Conservation (phyloP, 2,797 vertebrate species). For the Lacerta agilis region DNA sequence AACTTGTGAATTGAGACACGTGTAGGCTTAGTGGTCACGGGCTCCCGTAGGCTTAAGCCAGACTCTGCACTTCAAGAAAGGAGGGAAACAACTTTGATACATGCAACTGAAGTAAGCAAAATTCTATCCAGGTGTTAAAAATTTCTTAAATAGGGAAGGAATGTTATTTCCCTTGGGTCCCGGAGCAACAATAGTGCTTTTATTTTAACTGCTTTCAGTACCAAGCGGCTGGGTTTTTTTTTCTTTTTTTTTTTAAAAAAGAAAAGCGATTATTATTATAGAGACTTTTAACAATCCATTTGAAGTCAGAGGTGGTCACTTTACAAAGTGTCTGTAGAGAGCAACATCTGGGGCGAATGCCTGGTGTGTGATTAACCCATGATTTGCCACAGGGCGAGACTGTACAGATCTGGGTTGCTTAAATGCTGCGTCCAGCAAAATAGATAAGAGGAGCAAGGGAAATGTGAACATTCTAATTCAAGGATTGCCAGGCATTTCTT, state of each 20-base stretch:
- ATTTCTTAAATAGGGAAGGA: conserved; percentile 67
- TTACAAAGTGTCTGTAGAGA: conserved; percentile 46
- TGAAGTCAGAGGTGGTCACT: conserved; percentile 25
- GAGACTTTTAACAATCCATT: conserved; percentile 36
- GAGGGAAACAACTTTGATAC: conserved; percentile 61
- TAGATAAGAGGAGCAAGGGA: conserved; percentile 12
- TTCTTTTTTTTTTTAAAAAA: background rate
- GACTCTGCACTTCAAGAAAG: conserved; percentile 54
- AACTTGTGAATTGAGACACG: background rate
- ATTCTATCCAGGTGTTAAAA: conserved; percentile 73
- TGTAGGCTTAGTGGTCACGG: background rate
- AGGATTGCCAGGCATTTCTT: conserved; percentile 16
- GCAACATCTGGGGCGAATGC: conserved; percentile 43
- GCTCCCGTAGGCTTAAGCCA: conserved; percentile 56
- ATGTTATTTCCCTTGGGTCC: conserved; percentile 71
- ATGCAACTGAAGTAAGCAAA: conserved; percentile 66
- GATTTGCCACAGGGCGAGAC: background rate
- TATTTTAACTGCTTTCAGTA: conserved; percentile 67
- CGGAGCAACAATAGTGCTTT: conserved; percentile 72
- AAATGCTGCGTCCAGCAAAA: background rate
- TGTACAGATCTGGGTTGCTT: background rate
- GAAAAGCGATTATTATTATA: conserved; percentile 28
- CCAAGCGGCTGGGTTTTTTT: conserved; percentile 56
- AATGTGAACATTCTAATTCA: background rate
- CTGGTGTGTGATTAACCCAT: background rate